Conservation (phyloP, 2,797 vertebrate genomes). For the Ciconia nigra region DNA sequence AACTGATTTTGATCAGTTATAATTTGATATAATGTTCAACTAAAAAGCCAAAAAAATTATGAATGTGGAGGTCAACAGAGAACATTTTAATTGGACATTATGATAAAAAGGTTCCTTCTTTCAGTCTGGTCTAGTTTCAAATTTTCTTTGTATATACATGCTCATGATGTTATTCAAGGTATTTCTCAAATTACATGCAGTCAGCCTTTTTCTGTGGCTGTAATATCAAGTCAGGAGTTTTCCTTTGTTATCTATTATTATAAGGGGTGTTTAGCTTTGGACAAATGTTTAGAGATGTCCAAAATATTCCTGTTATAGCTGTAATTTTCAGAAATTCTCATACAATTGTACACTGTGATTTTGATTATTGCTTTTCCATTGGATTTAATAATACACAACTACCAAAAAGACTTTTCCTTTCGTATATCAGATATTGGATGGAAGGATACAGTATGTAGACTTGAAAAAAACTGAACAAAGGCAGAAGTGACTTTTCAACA, state of each 20-base stretch:
- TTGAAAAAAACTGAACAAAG: background rate
- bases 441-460: background rate
- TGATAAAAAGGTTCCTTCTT: background rate
- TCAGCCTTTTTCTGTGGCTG: background rate
- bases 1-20: background rate
- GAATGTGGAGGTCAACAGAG: background rate
- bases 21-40: background rate
- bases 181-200: background rate
- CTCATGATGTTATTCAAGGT: background rate
- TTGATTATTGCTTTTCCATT: background rate
- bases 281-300: background rate
- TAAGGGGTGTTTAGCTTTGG: background rate
- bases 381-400: background rate
- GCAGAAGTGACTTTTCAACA: background rate
- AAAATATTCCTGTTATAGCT: background rate
- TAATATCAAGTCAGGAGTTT: background rate
- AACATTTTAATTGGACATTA: background rate
- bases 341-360: background rate
- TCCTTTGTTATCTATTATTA: background rate
- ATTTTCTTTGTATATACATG: background rate
- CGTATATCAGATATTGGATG: background rate
- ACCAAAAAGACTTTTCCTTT: background rate
- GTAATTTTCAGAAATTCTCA: background rate
- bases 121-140: background rate
- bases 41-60: background rate